These are phyloP conservation scores for Clavelina lepadiformis DNA, from an alignment of 23 tunicate species.

Conservation along the genomic window DNA sequence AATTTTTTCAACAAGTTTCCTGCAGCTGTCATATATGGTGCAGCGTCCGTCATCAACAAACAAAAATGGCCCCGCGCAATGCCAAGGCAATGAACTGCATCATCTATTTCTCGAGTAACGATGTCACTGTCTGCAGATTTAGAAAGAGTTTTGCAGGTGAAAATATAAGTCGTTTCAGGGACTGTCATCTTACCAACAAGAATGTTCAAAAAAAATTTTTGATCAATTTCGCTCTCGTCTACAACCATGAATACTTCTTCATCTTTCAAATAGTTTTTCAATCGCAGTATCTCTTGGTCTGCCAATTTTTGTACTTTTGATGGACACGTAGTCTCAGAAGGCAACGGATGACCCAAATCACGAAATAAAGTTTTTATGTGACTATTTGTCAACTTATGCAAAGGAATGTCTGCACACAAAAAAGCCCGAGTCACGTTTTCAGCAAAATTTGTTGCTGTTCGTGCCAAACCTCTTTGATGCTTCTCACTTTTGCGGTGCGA, in stretches of 20 bases:
- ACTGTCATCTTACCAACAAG: slow-evolving; percentile 7
- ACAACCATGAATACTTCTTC: slow-evolving; percentile 28
- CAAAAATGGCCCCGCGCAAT: too few relatives aligned
- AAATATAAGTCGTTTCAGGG: too few relatives aligned
- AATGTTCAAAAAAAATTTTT: slow-evolving; percentile 14
- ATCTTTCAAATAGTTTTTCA: slow-evolving; percentile 13
- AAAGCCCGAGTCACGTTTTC: slow-evolving; percentile 26
- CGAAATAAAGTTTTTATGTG: too few relatives aligned
- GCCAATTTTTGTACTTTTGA: too few relatives aligned
- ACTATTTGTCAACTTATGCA: too few relatives aligned
- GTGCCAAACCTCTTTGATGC: too few relatives aligned
- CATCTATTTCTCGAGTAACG: too few relatives aligned
- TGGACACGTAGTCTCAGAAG: slow-evolving; percentile 27
- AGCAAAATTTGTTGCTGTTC: too few relatives aligned
- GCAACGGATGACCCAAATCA: slow-evolving; percentile 25
- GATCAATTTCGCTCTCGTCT: slow-evolving; percentile 7
- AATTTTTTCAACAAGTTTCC: slow-evolving; percentile 3
- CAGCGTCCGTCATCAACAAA: slow-evolving; percentile 10
- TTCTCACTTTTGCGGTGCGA: too few relatives aligned
- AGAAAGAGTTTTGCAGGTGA: too few relatives aligned
- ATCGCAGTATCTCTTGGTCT: not conserved
- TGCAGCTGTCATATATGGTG: slow-evolving; percentile 25
- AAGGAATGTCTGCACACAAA: slow-evolving; percentile 26
- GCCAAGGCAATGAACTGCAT: too few relatives aligned
- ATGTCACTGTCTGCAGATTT: too few relatives aligned